These are phyloP conservation scores for Squalus acanthias DNA, from an alignment of 2,797 vertebrate genomes.

Conservation along the genomic window DNA sequence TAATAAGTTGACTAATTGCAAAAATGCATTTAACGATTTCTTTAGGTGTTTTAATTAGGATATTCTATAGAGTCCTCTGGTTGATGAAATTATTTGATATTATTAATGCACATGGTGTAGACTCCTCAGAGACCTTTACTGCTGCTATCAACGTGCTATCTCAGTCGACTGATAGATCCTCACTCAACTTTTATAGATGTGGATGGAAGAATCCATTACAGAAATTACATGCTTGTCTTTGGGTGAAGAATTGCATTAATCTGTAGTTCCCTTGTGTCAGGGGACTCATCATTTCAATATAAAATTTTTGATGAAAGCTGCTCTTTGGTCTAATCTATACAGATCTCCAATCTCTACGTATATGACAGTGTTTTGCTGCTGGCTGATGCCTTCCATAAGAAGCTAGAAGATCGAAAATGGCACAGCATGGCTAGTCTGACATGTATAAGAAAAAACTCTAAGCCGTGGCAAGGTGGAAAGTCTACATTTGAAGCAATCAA, in stretches of 20 bases:
- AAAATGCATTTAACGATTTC: not conserved
- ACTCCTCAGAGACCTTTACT: not conserved
- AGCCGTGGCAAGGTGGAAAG: slow-evolving; percentile 94
- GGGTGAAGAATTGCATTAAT: not conserved
- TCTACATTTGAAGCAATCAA: slow-evolving; percentile 95
- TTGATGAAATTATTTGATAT: slow-evolving; percentile 2
- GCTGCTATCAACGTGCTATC: not conserved
- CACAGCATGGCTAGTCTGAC: slow-evolving; percentile 98
- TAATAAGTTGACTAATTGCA: slow-evolving; percentile 19
- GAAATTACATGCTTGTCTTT: not conserved
- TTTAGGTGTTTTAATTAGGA: not conserved
- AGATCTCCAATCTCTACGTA: slow-evolving; percentile 96
- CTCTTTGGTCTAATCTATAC: slow-evolving; percentile 39
- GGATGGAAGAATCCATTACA: not conserved
- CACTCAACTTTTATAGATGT: slow-evolving; percentile 1
- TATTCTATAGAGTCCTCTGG: not conserved
- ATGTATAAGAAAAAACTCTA: slow-evolving; percentile 93
- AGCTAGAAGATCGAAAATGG: slow-evolving; percentile 97
- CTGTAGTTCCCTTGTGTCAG: not conserved
- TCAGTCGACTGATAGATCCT: not conserved
- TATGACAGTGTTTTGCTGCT: slow-evolving; percentile 88
- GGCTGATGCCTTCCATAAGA: slow-evolving; percentile 94
- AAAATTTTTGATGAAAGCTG: not conserved
- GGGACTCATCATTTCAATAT: not conserved
- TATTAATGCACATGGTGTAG: not conserved